Evolutionary conservation across 2,888 invertebrate species (phyloP), one percentile per base, ranked within the genome.

Genomic region (Orthosia gracilis): DNA sequence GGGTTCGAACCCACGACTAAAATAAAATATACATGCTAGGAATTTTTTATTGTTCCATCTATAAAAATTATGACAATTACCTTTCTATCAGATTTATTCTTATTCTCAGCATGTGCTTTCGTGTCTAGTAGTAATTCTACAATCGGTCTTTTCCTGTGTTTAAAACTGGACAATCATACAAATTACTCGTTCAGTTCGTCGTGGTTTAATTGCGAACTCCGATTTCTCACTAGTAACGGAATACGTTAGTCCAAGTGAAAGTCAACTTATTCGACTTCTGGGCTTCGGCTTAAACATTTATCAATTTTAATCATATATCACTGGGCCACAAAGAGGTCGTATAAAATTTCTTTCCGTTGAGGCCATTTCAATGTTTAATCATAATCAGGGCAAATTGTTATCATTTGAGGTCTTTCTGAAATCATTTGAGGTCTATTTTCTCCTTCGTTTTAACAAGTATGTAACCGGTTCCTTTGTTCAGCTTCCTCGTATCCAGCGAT

Each of bases 141-240:
- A 80, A 74, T 71, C 59, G 72, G 78, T 85, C 73, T 79, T 90
- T 90, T 91, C 90, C 89, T 88, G 88, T 84, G 80, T 88, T 91
- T 86, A 85, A 75, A 85, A 82, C 80, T 82, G 80, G 78, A 82
- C 86, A 85, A 87, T 90, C 85, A 86, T 76, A 88, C 82, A 89
- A 88, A 87, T 88, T 86, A 85, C 80, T 73, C 84, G 83, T 83
- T 87, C 77, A 80, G 82, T 83, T 81, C 78, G 82, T 80, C 80
- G 82, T 83, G 82, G 78, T 83, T 91, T 90, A 90, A 90, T 91
- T 91, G 85, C 85, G 67, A 86, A 84, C 85, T 88, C 90, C 83
- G 87, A 88, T 89, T 91, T 91, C 90, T 89, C 84, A 87, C 85
- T 81, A 77, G 69, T 88, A 88, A 89, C 89, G 90, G 89, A 91